Evolutionary conservation across 2,797 vertebrate species (phyloP).

Genomic region (Oophaga sylvatica): DNA sequence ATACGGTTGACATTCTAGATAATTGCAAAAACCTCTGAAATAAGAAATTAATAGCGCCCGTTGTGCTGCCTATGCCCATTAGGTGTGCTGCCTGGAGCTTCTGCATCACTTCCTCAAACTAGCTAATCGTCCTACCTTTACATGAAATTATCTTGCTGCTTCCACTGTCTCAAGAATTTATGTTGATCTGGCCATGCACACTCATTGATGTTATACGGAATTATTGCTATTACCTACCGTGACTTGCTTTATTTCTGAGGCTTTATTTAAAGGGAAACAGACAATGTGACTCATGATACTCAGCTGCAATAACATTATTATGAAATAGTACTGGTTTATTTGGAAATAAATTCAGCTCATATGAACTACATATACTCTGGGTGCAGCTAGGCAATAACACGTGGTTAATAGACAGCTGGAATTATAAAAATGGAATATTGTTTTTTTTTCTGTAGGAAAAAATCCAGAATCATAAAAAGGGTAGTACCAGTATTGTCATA

Average conservation of each 20-base stretch:
- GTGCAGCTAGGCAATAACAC: background rate
- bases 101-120: constrained; percentile 56
- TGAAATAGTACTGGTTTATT: background rate
- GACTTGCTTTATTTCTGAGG: background rate
- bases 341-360: background rate
- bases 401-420: background rate
- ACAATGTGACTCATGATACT: background rate
- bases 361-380: background rate
- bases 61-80: constrained; percentile 56
- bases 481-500: background rate
- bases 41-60: constrained; percentile 57
- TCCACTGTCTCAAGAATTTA: constrained; percentile 53
- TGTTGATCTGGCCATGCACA: constrained; percentile 30
- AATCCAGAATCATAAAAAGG: background rate
- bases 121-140: constrained; percentile 56
- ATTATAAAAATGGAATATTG: background rate
- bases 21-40: constrained; percentile 58
- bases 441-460: background rate
- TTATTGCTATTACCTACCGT: background rate
- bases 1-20: constrained; percentile 60
- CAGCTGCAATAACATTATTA: background rate
- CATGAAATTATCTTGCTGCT: constrained; percentile 53
- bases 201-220: constrained; percentile 12
- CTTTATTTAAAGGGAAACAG: constrained; percentile 6
- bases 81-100: constrained; percentile 58